phyloP scores from a whole-genome alignment of 2,113 vertebrate species.

The Capreolus pygargus region DNA sequence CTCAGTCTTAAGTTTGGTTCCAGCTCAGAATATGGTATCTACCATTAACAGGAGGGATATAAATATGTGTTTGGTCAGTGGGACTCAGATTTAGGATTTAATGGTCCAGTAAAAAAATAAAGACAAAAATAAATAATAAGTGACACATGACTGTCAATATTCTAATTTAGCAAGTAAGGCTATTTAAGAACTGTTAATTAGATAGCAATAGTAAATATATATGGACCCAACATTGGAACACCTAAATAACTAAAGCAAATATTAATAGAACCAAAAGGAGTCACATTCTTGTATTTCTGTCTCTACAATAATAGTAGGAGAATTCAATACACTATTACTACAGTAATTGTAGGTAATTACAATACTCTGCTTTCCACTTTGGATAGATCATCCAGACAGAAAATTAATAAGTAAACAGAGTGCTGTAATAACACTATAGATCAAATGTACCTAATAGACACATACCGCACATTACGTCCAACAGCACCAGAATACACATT shows the following conservation, averaged over 20 bases:
- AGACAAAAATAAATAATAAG: not conserved
- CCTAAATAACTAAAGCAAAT: not conserved
- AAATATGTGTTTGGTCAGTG: not conserved
- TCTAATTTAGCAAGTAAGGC: not conserved
- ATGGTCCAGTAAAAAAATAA: not conserved
- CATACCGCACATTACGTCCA: not conserved
- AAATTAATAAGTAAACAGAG: not conserved
- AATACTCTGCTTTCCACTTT: not conserved
- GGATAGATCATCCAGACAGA: not conserved
- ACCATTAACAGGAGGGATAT: not conserved
- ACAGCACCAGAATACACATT: not conserved
- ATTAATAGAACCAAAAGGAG: not conserved
- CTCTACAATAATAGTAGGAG: not conserved
- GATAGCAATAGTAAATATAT: not conserved
- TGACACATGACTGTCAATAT: not conserved
- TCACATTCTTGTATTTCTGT: not conserved
- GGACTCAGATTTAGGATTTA: not conserved
- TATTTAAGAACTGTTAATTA: not conserved
- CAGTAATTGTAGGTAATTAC: not conserved
- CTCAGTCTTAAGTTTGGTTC: not conserved
- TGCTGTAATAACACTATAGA: not conserved
- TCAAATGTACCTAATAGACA: not conserved
- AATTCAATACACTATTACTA: not conserved
- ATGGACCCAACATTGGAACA: not conserved
- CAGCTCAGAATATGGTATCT: not conserved